Conservation (phyloP, 2,113 vertebrate genomes). For the Lampris megalopsis region DNA sequence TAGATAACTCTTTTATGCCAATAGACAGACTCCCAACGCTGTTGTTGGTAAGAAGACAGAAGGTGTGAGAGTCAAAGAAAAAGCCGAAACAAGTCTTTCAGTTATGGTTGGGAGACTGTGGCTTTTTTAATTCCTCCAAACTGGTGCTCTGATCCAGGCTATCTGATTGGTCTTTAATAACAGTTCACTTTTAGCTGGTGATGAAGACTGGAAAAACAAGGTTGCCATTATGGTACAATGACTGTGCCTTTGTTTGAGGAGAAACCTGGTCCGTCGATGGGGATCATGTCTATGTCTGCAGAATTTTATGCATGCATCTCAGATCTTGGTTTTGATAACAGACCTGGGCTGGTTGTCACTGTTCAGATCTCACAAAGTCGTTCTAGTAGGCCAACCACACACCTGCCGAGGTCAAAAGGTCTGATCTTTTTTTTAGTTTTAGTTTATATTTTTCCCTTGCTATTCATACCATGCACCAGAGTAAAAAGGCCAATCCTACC, state of each 20-base stretch:
- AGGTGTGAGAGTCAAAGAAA: conserved; percentile 47
- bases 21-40: conserved; percentile 13
- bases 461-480: neutral
- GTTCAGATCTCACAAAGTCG: neutral
- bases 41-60: conserved; percentile 51
- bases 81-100: conserved; percentile 36
- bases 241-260: conserved; percentile 36
- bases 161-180: conserved; percentile 22
- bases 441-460: neutral
- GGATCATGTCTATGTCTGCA: conserved; percentile 28
- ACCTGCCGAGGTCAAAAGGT: conserved; percentile 18
- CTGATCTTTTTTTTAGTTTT: neutral
- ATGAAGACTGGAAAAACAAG: conserved; percentile 14
- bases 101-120: neutral
- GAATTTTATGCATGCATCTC: conserved; percentile 26
- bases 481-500: neutral
- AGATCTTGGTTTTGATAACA: conserved; percentile 39
- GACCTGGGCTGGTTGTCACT: conserved; percentile 19
- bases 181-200: conserved; percentile 40
- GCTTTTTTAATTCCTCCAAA: neutral
- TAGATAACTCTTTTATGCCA: neutral
- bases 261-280: conserved; percentile 19
- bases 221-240: conserved; percentile 17
- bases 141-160: neutral
- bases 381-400: neutral